phyloP scores from a whole-genome alignment of 2,113 vertebrate genomes.

The Microtus pennsylvanicus region DNA sequence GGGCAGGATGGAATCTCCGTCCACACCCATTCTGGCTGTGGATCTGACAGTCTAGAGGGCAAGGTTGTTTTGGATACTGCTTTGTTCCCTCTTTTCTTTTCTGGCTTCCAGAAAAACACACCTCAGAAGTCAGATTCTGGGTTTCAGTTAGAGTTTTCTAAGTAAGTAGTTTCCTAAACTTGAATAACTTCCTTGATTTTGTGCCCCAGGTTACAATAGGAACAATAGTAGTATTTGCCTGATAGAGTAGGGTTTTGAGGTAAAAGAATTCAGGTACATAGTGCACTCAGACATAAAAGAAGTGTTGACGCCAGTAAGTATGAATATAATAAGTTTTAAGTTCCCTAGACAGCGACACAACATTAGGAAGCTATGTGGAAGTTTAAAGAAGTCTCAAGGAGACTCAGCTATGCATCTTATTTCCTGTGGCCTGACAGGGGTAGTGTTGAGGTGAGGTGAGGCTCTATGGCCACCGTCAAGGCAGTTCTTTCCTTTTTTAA shows the following conservation, averaged over 20 bases:
- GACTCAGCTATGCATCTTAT: neutral
- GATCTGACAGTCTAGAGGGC: no score
- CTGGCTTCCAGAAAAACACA: neutral
- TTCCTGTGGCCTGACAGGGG: neutral
- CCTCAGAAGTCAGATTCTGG: neutral
- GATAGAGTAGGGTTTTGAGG: neutral
- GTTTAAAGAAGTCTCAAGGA: neutral
- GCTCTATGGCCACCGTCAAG: neutral
- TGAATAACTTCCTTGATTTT: constrained; percentile 16
- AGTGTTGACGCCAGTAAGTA: neutral
- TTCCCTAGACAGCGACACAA: neutral
- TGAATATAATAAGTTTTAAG: neutral
- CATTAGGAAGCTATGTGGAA: neutral
- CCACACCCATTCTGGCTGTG: neutral
- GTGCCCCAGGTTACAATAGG: neutral
- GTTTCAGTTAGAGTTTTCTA: neutral
- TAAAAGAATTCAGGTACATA: constrained; percentile 7
- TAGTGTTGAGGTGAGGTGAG: neutral
- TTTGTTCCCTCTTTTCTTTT: neutral
- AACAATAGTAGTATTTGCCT: neutral
- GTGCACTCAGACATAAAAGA: neutral
- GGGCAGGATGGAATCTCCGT: no score
- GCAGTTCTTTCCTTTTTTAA: neutral
- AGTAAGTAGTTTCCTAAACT: constrained; percentile 11
- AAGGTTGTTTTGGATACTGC: neutral